Evolutionary conservation across 2,888 invertebrate species (phyloP), one percentile per base, ranked within the genome.

Genomic region (Heliconius erato): DNA sequence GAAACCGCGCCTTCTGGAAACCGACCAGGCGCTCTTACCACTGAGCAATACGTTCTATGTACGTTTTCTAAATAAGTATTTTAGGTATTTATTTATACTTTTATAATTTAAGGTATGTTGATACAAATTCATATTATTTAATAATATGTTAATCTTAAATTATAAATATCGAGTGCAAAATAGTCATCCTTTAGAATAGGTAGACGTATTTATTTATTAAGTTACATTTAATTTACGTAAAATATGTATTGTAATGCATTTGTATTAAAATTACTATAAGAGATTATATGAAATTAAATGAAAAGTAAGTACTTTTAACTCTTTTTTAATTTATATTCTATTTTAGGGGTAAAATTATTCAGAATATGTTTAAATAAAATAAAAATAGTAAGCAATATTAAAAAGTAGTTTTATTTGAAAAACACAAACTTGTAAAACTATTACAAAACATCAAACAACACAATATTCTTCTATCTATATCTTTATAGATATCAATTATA

Each of bases 201-300:
- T 79, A 72, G 26, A 44, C 26, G 44, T 72, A 84, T 79, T 82
- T 81, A 71, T 67, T 80, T 63, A 54, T n/a, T 69, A 67, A 78
- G 78, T 28, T 44, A 78, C 28, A 14, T 35, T 74, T 65, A 54
- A 63, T n/a, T n/a, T 7, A 19, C 19, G 54, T 54, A 19, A 54
- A 19, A 63, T 63, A 63, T 63, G 63, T n/a, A 63, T 74, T 28
- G 63, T 76, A 63, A 35, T 44, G 26, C 72, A 49, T 40, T 76
- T 59, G 35, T 76, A 40, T n/a, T 76, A 40, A 63, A 26, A 63
- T 16, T 40, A 63, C 35, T 63, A 40, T 76, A 84, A 83, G 85
- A 85, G 85, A 85, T 85, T 85, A 85, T 83, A 79, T 84, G 72
- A 84, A 84, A 80, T 49, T 82, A 79, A 35, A 76, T 74, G n/a